Percentiles rank a stretch among this genome's conserved stretches.
phyloP scores from a whole-genome alignment of 1,140 invertebrate genomes.

The Ephestia elutella region DNA sequence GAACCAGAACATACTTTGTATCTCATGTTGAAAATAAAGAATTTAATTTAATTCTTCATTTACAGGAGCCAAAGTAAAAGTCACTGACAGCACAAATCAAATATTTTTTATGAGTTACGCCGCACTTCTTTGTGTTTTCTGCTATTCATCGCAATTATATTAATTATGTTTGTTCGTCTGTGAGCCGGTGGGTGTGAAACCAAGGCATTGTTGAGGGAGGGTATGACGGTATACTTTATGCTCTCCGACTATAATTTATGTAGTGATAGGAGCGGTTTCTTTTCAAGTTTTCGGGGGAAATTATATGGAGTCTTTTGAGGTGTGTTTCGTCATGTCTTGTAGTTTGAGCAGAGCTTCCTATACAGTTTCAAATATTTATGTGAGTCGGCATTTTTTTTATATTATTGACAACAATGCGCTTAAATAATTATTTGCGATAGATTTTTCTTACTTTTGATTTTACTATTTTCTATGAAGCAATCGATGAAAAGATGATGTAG shows the following conservation, averaged over 20 bases:
- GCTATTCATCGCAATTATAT: conserved; percentile 3
- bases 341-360: no score
- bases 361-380: no score
- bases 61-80: background rate
- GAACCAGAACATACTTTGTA: no score
- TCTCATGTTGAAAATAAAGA: no score
- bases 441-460: no score
- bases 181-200: conserved; percentile 1
- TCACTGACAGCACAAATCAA: background rate
- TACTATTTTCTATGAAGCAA: no score
- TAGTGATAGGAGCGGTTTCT: background rate
- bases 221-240: background rate
- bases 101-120: background rate
- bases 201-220: background rate
- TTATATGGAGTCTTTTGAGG: background rate
- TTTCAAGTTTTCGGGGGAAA: background rate
- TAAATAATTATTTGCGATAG: no score
- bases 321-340: background rate
- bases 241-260: conserved; percentile 2
- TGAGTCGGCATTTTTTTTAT: no score
- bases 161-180: conserved; percentile 5
- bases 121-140: background rate
- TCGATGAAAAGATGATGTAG: no score
- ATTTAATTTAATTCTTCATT: no score
- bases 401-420: no score